Conservation (phyloP, 2,797 vertebrate species). For the Glossophaga mutica region DNA sequence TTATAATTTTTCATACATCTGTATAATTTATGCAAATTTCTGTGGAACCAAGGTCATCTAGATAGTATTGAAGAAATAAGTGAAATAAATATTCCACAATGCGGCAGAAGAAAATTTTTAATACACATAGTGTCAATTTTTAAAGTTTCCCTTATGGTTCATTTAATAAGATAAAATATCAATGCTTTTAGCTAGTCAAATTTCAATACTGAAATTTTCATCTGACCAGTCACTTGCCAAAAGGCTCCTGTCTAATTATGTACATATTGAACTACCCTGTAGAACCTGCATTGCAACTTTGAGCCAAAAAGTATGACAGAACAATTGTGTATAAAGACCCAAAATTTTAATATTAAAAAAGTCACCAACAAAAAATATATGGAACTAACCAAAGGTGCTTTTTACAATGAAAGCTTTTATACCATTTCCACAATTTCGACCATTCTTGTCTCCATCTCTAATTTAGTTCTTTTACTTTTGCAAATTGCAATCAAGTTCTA, state of each 20-base stretch:
- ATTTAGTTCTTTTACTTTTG: slow-evolving; percentile 41
- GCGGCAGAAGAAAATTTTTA: background rate
- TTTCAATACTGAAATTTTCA: slow-evolving; percentile 23
- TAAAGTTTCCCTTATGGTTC: slow-evolving; percentile 46
- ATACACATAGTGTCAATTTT: background rate
- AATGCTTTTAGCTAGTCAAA: slow-evolving; percentile 17
- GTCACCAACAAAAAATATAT: background rate
- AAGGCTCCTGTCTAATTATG: background rate
- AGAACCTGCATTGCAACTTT: background rate
- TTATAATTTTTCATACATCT: background rate
- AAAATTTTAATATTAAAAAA: slow-evolving; percentile 8
- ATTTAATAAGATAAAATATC: slow-evolving; percentile 29
- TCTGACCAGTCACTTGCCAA: background rate
- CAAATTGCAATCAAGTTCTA: slow-evolving; percentile 25
- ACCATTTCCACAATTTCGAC: background rate
- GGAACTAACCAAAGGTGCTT: background rate
- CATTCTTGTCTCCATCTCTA: background rate
- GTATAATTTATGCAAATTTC: background rate
- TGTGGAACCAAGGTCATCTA: background rate
- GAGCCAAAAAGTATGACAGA: background rate
- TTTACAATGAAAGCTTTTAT: slow-evolving; percentile 37
- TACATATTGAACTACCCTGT: background rate
- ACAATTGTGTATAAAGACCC: background rate
- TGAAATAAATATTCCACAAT: slow-evolving; percentile 23
- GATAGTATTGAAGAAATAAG: background rate